Evolutionary conservation across 1,140 invertebrate genomes (phyloP), one percentile per base, ranked within the genome.

Genomic region (Eupristina koningsbergeri): DNA sequence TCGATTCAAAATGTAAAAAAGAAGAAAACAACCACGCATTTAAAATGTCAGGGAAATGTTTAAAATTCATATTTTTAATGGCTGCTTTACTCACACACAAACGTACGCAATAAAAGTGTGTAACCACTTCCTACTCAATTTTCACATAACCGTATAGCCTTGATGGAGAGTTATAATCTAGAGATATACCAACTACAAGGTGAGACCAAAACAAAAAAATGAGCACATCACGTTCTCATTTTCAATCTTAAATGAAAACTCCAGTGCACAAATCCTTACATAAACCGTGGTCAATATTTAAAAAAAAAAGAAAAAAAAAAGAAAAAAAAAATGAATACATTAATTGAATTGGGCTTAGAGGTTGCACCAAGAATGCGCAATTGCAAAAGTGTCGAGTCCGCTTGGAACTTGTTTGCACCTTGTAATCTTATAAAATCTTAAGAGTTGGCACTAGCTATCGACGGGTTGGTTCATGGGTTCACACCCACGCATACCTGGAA

Each of bases 61-160:
- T 31, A 45, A 75, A 75, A 75, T 34, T 22, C 34, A 3, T 6
- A 47, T 31, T 17, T 75, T 71, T 41, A n/a, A 36, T 17, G 31
- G 3, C 19, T 39, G 5, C 41, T 17, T 31, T 8, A 3, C 1
- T 36, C 8, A 3, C 17, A 50, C 7, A 50, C 1, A 75, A 75
- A 75, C 45, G 45, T 19, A 75, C 29, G 22, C n/a, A 15, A 19
- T 11, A 26, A 53, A 53, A 75, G n/a, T 47, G 22, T 75, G n/a
- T 6, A 29, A 17, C 45, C 73, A 31, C 73, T 75, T 45, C 31
- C 7, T 50, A 75, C 45, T 75, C 73, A 53, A 75, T 75, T 75
- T 75, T 75, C 73, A 50, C 41, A 1, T 31, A 74, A 74, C 71
- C 47, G 41, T 74, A 47, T 47, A 74, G 39, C 29, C 41, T 31